These are phyloP conservation scores for Staurois parvus DNA, from an alignment of 2,797 vertebrate species.

Conservation along the genomic window DNA sequence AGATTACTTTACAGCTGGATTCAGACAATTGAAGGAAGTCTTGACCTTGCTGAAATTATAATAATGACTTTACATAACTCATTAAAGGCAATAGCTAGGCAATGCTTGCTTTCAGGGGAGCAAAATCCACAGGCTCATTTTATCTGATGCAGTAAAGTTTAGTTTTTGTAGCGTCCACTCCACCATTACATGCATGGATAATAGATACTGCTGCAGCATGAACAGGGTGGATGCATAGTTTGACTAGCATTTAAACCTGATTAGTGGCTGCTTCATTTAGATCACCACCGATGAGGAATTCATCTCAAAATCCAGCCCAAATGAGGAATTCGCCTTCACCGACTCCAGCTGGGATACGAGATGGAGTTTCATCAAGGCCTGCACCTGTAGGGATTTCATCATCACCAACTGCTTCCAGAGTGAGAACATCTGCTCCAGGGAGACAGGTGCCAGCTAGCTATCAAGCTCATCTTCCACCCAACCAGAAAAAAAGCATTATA, in stretches of 20 bases:
- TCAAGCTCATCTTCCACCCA: slow-evolving; percentile 37
- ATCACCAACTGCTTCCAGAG: slow-evolving; percentile 46
- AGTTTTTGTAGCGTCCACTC: slow-evolving; percentile 13
- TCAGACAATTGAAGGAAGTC: slow-evolving; percentile 63
- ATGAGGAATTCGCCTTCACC: slow-evolving; percentile 56
- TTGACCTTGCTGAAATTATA: slow-evolving; percentile 61
- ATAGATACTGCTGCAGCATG: slow-evolving; percentile 45
- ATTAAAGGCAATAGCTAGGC: slow-evolving; percentile 58
- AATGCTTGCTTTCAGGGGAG: slow-evolving; percentile 46
- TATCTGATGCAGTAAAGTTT: slow-evolving; percentile 29
- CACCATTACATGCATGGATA: slow-evolving; percentile 44
- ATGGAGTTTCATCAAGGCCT: slow-evolving; percentile 52
- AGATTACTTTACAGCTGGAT: slow-evolving; percentile 59
- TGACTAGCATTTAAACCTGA: slow-evolving; percentile 58
- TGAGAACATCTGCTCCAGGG: slow-evolving; percentile 24
- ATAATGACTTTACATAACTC: slow-evolving; percentile 60
- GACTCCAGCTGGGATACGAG: slow-evolving; percentile 48
- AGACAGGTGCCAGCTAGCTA: slow-evolving; percentile 55
- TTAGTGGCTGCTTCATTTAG: slow-evolving; percentile 62
- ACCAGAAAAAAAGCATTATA: slow-evolving; percentile 30
- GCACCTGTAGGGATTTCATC: slow-evolving; percentile 56
- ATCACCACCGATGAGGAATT: slow-evolving; percentile 59
- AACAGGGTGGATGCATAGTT: slow-evolving; percentile 55
- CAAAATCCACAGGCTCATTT: slow-evolving; percentile 17
- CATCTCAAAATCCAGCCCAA: slow-evolving; percentile 54